Base-by-base conservation (phyloP, 2,797 vertebrate genomes). In the Gallinago nigripennis region DNA sequence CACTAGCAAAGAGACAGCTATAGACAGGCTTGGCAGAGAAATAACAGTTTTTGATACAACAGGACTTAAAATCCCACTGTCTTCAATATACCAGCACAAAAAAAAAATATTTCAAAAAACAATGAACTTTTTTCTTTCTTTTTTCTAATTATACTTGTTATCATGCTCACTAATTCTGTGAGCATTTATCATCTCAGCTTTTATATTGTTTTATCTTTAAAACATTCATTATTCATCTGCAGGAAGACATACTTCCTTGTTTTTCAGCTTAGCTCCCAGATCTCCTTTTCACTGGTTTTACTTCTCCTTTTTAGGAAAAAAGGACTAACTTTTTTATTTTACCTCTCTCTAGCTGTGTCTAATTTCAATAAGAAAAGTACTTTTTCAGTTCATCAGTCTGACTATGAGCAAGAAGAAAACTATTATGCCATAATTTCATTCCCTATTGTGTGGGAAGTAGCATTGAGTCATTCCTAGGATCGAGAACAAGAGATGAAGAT, bases 251-350 rank as follows among this genome's bases (percentile, higher is more conserved):
- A 79, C 66, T 85, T 95, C 92, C 85, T 84, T 72, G 68, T 90
- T 95, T 88, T 90, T 92, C 81, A 86, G 73, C 75, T 84, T 84
- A 82, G 54, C 80, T 88, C 56, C 56, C 73, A 88, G 73, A 88
- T 94, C 51, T 94, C 56, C 35, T 94, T 96, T 94, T 91, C 45
- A 64, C 35, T 90, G 43, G 54, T 86, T 94, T 95, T 92, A 94
- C 77, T 96, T 96, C 85, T 94, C 90, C 35, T 72, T 96, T 92
- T 90, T 25, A 83, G 69, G 43, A 65, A 82, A 90, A 84, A 89
- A 77, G 1, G 25, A 51, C 45, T 46, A 46, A 46, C 15, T 71
- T 79, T 79, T 51, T 23, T 14, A 24, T 76, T 89, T 92, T 82
- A 53, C 51, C 20, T 57, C 60, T 76, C 75, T 88, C 35, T 21